Percentiles rank a stretch among this genome's conserved stretches.
Conservation (phyloP, 2,888 invertebrate species). For the Stictocephala bisonia region DNA sequence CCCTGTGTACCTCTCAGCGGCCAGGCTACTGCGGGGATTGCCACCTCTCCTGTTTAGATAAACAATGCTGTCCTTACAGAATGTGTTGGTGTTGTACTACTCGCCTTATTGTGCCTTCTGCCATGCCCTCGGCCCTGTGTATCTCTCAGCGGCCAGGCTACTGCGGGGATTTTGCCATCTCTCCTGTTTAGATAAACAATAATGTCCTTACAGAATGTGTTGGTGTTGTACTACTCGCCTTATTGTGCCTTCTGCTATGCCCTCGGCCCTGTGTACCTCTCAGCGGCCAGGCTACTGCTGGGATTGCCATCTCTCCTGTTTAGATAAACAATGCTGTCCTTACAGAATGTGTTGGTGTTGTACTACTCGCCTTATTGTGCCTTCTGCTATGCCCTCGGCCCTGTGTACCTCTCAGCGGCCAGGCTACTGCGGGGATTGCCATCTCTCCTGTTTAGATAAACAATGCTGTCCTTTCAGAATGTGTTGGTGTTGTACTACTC, state of each 20-base stretch:
- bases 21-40: slow-evolving; percentile 71
- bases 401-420: slow-evolving; percentile 75
- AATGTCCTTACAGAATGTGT: slow-evolving; percentile 77
- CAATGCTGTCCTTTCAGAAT: slow-evolving; percentile 76
- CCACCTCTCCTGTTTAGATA: slow-evolving; percentile 69
- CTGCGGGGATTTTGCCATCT: too few relatives aligned
- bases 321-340: too few relatives aligned
- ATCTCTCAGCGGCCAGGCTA: slow-evolving; percentile 75
- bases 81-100: slow-evolving; percentile 81
- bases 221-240: slow-evolving; percentile 82
- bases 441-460: slow-evolving; percentile 69
- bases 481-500: slow-evolving; percentile 83
- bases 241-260: slow-evolving; percentile 82
- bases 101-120: slow-evolving; percentile 84
- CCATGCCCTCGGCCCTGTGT: slow-evolving; percentile 75
- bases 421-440: slow-evolving; percentile 70
- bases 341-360: slow-evolving; percentile 79
- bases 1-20: slow-evolving; percentile 75
- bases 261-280: slow-evolving; percentile 75
- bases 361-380: slow-evolving; percentile 84
- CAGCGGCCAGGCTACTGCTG: slow-evolving; percentile 73
- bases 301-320: slow-evolving; percentile 68
- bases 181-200: too few relatives aligned
- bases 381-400: slow-evolving; percentile 78
- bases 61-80: too few relatives aligned